Percentiles rank a stretch among this genome's conserved stretches.
These are phyloP conservation scores for Spisula subtruncata DNA, from an alignment of 2,888 invertebrate genomes.

Conservation along the genomic window DNA sequence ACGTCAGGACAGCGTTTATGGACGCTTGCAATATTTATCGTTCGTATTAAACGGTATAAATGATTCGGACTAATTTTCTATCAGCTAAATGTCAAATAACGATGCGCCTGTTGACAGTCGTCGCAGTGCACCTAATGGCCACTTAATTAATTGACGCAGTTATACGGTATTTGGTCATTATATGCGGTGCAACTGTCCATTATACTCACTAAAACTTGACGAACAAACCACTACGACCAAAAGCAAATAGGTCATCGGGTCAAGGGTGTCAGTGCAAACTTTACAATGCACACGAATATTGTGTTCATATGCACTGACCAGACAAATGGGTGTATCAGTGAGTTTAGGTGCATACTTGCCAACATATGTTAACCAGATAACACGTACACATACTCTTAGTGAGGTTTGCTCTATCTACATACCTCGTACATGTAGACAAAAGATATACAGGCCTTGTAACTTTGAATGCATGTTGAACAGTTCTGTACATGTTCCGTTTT, in stretches of 20 bases:
- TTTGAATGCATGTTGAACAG: too few species aligned
- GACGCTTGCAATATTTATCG: not conserved
- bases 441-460: too few species aligned
- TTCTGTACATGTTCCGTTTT: too few species aligned
- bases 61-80: not conserved
- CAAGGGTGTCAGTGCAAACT: conserved; percentile 26
- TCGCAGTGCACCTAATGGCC: conserved; percentile 33
- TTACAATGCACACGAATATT: not conserved
- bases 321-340: not conserved
- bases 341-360: too few species aligned
- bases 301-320: not conserved
- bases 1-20: conserved; percentile 58
- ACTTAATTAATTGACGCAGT: conserved; percentile 30
- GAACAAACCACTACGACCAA: conserved; percentile 31
- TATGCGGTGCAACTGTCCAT: conserved; percentile 26
- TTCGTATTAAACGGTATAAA: conserved; percentile 15
- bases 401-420: too few species aligned
- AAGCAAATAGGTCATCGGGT: conserved; percentile 41
- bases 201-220: not conserved
- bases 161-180: conserved; percentile 19
- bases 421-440: too few species aligned
- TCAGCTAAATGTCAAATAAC: conserved; percentile 9
- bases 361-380: too few species aligned
- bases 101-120: conserved; percentile 38
- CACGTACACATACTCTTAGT: too few species aligned